phyloP scores from a whole-genome alignment of 2,888 invertebrate genomes.

The Limnephilus lunatus region DNA sequence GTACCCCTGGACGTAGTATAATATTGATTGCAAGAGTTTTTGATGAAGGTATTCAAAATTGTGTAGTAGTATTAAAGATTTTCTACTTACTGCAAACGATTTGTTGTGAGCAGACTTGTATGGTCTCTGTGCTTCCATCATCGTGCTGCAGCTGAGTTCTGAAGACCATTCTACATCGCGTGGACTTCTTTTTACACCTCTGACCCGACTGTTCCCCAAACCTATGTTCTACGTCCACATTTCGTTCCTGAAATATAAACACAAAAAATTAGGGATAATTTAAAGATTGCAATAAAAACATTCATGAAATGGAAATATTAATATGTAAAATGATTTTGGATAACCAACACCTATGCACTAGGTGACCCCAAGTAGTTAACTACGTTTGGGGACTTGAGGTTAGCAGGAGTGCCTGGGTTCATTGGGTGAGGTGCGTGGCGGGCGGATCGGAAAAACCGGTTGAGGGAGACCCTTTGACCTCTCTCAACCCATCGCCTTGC shows the following conservation, averaged over 20 bases:
- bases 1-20: not conserved
- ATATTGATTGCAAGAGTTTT: not conserved
- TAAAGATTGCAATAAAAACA: not conserved
- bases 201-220: constrained; percentile 89
- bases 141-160: constrained; percentile 88
- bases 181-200: constrained; percentile 95
- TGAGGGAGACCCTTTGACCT: too few relatives aligned
- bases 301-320: not conserved
- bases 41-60: not conserved
- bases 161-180: constrained; percentile 96
- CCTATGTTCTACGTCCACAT: constrained; percentile 95
- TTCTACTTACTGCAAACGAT: constrained; percentile 96
- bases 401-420: too few relatives aligned
- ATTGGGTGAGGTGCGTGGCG: too few relatives aligned
- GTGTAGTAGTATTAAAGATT: constrained; percentile 11
- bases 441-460: too few relatives aligned
- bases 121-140: constrained; percentile 87
- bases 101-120: constrained; percentile 93
- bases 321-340: not conserved
- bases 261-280: not conserved
- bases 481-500: too few relatives aligned
- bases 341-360: too few relatives aligned
- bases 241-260: constrained; percentile 82
- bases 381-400: too few relatives aligned
- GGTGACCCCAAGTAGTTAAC: not conserved